Evolutionary conservation across 2,888 invertebrate species (phyloP).

Genomic region (Drosophila algonquin): DNA sequence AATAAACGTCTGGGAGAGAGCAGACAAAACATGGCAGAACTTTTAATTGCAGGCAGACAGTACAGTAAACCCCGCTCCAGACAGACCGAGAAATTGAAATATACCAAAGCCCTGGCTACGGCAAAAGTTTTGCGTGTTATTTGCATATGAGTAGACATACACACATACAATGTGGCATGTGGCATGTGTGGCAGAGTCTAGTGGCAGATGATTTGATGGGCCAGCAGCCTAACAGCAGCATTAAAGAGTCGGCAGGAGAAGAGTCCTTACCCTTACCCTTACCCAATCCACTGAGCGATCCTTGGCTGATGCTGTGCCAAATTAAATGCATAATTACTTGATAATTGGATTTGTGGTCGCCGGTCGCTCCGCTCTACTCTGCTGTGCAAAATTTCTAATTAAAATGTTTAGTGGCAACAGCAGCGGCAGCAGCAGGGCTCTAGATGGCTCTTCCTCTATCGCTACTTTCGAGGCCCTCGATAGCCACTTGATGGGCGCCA

Average conservation of each 20-base stretch:
- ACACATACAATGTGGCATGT: conserved; percentile 1
- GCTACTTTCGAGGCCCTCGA: conserved; percentile 51
- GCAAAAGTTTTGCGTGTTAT: conserved; percentile 53
- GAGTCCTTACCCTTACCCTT: background rate
- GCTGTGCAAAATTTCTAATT: conserved; percentile 72
- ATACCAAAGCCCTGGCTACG: conserved; percentile 40
- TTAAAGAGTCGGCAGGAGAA: conserved; percentile 34
- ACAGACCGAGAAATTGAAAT: conserved; percentile 65
- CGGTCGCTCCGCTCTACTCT: conserved; percentile 48
- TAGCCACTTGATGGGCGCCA: conserved; percentile 49
- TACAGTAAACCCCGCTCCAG: conserved; percentile 18
- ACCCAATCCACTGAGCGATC: conserved; percentile 10
- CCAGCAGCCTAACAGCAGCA: conserved; percentile 36
- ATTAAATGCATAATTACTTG: conserved; percentile 78
- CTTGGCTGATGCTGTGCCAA: conserved; percentile 36
- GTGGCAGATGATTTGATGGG: conserved; percentile 45
- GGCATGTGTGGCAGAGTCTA: background rate
- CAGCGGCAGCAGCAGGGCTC: background rate
- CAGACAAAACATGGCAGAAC: conserved; percentile 58
- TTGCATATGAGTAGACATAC: conserved; percentile 30
- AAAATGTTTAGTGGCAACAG: conserved; percentile 73
- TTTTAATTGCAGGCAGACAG: conserved; percentile 65
- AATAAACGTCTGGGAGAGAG: conserved; percentile 62
- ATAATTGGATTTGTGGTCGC: conserved; percentile 76
- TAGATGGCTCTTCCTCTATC: conserved; percentile 38